Evolutionary conservation across 2,888 invertebrate species (phyloP).

Genomic region (Biston betularia): DNA sequence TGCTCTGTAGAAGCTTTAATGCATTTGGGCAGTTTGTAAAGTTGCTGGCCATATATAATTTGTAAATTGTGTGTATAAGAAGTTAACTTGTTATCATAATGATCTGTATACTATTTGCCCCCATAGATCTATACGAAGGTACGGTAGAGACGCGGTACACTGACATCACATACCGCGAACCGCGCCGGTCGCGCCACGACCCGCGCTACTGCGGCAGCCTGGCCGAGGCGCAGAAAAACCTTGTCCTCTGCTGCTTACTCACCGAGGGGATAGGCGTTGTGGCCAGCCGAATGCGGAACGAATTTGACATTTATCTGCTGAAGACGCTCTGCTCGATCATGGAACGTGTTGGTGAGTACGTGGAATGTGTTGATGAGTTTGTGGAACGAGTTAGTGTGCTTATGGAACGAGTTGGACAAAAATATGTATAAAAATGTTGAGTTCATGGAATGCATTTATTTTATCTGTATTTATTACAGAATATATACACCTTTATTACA

Average conservation of each 20-base stretch:
- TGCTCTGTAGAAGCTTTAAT: no score
- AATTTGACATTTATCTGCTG: conserved; percentile 87
- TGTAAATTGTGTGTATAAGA: no score
- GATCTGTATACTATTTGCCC: not conserved
- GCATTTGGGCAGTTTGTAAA: no score
- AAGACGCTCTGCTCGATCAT: conserved; percentile 89
- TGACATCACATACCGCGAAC: conserved; percentile 71
- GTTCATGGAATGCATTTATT: no score
- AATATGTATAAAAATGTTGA: no score
- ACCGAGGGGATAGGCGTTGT: conserved; percentile 90
- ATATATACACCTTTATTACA: no score
- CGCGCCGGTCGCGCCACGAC: conserved; percentile 39
- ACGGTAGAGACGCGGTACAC: conserved; percentile 74
- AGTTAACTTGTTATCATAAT: no score
- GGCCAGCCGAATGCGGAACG: conserved; percentile 79
- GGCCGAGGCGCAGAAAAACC: conserved; percentile 86
- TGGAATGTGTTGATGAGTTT: not conserved
- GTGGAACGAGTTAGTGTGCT: no score
- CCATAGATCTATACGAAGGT: conserved; percentile 75
- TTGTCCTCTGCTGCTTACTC: conserved; percentile 88
- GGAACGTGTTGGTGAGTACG: conserved; percentile 88
- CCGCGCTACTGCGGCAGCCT: conserved; percentile 58
- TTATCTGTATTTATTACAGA: no score
- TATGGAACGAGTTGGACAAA: no score
- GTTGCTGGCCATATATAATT: no score